Evolutionary conservation across 2,113 vertebrate genomes (phyloP).

Genomic region (Ptyas mucosa): DNA sequence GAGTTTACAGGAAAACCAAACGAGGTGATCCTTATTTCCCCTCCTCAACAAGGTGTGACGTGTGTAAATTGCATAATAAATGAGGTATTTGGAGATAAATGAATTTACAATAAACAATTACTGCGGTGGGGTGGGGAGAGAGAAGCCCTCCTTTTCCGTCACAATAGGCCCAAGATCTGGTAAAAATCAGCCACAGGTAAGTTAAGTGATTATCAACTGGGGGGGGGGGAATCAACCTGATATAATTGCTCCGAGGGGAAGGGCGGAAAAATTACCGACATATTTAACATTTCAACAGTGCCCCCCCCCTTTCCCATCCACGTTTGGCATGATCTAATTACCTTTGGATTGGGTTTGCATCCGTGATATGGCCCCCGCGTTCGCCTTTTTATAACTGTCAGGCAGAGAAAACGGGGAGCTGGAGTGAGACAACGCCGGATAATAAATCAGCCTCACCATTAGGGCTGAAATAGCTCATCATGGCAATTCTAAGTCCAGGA

Average conservation of each 20-base stretch:
- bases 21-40: conserved; percentile 61
- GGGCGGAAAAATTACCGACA: conserved; percentile 74
- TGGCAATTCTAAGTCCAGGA: conserved; percentile 80
- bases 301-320: conserved; percentile 75
- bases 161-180: conserved; percentile 71
- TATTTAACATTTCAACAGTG: conserved; percentile 76
- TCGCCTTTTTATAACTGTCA: conserved; percentile 73
- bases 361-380: conserved; percentile 86
- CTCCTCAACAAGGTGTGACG: conserved; percentile 57
- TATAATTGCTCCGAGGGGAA: conserved; percentile 74
- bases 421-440: conserved; percentile 68
- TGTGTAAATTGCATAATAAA: conserved; percentile 62
- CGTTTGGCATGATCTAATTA: conserved; percentile 89
- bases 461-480: conserved; percentile 79
- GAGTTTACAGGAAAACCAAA: conserved; percentile 58
- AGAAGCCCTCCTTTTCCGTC: conserved; percentile 67
- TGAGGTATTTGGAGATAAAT: conserved; percentile 59
- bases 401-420: conserved; percentile 72
- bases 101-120: conserved; percentile 66
- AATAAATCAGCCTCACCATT: conserved; percentile 89
- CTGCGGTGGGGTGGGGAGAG: conserved; percentile 37
- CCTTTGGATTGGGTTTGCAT: conserved; percentile 91
- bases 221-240: conserved; percentile 65
- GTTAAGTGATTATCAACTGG: conserved; percentile 75
- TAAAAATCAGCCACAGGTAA: conserved; percentile 78